Evolutionary conservation across 2,797 vertebrate genomes (phyloP), one percentile per base, ranked within the genome.

Genomic region (Acipenser oxyrinchus): DNA sequence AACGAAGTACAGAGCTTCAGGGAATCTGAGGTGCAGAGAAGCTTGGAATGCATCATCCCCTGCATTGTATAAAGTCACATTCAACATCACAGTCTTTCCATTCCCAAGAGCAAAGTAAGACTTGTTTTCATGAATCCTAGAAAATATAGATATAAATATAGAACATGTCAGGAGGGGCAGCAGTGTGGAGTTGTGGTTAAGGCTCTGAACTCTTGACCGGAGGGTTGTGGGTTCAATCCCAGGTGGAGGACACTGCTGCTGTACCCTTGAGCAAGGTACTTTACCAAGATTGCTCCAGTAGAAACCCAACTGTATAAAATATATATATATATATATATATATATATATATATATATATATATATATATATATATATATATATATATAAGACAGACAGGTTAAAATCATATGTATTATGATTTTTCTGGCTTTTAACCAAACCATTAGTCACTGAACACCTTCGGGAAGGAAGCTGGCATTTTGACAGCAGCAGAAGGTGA

Each of bases 11-110:
- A 99, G 84, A 67, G 89, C 90, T 67, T 78, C 77, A 11, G 95
- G 94, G 62, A 98, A 90, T 0, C 69, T 77, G 70, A 97, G 73
- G 6, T 78, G 86, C 59, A 99, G 82, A 49, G 82, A 77, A 0
- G 95, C 92, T 69, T 93, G 86, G 68, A 94, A 96, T 0, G 94
- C 94, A 9, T 96, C 92, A 6, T 98, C 95, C 69, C 96, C 96
- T 4, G 76, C 81, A 71, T 97, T 97, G 72, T 81, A 74, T 37
- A 98, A 68, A 0, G 82, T 85, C 51, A 92, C 50, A 8, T 94
- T 95, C 73, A 99, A 68, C 76, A 83, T 73, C 64, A 97, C 74
- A 3, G 83, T 93, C 78, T 92, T 90, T 68, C 80, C 83, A 4
- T 86, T 91, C 66, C 95, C 94, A 72, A 96, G 82, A 13, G 88